Base-by-base conservation (phyloP, 2,888 invertebrate genomes). In the Mactromeris polynyma region DNA sequence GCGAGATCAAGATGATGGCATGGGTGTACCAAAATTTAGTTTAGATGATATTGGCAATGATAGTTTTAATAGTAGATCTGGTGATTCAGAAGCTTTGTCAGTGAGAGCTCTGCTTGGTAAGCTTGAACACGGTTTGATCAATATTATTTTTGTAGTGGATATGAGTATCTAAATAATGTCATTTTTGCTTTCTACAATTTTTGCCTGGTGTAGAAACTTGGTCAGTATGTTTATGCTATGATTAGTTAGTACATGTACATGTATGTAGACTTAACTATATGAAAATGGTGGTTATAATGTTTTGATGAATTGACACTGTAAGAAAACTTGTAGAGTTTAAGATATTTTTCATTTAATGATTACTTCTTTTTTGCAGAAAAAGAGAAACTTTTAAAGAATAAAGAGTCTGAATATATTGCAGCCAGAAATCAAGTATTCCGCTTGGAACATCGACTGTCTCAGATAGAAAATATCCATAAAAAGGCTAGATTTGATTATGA, bases 401-500 rank as follows among this genome's bases (percentile, higher is more conserved):
- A 93, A 84, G 93, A 94, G 81, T 92, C 92, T 42, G 94, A 95
- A 79, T 82, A 93, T 33, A 92, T 93, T 31, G 87, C 89, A 38
- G 92, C 93, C 31, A 94, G 94, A 85, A 91, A 91, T 81, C 88
- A 93, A 54, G 93, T 95, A n/a, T 86, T 92, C 7, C 87, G 94
- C 46, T 84, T 94, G 9, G 92, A 95, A 85, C 82, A 89, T 17
- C 92, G 93, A 79, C 36, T 95, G 21, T 58, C 83, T 21, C 77
- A 84, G 6, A 78, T 94, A 36, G 90, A 94, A 81, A 92, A 92
- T n/a, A 84, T 90, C 4, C 90, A 92, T 51, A 93, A 95, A 81
- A 86, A 93, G 73, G 93, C 91, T 0, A 91, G 89, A 73, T 92
- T 95, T 73, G 94, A 95, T 14, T 91, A 89, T 85, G 95, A 94